Evolutionary conservation across 2,888 invertebrate species (phyloP).

Genomic region (Hirtodrosophila trivittata): DNA sequence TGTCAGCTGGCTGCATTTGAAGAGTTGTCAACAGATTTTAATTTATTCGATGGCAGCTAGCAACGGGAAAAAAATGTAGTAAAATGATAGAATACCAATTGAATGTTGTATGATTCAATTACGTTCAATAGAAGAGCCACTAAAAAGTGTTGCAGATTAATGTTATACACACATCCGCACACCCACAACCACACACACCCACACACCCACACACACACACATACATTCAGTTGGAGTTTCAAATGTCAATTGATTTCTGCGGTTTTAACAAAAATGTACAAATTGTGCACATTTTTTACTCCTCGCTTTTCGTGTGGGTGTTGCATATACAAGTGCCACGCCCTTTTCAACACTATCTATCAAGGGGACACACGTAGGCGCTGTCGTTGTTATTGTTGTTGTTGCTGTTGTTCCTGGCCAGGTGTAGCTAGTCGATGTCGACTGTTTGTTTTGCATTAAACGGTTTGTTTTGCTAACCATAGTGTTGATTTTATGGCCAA

Average conservation of each 20-base stretch:
- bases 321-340: conserved; percentile 52
- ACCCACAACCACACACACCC: conserved; percentile 8
- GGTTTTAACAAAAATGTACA: conserved; percentile 79
- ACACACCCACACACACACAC: conserved; percentile 12
- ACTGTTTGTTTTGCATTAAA: conserved; percentile 72
- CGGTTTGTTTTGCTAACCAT: conserved; percentile 79
- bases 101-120: conserved; percentile 70
- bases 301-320: conserved; percentile 17
- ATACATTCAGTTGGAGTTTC: conserved; percentile 45
- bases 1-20: conserved; percentile 46
- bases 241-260: conserved; percentile 82
- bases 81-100: conserved; percentile 9
- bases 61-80: conserved; percentile 8
- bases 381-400: conserved; percentile 18
- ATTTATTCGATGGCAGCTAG: conserved; percentile 1
- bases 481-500: conserved; percentile 75
- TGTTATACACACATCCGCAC: conserved; percentile 20
- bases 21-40: conserved; percentile 43
- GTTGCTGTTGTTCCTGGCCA: conserved; percentile 42
- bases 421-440: conserved; percentile 63
- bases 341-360: conserved; percentile 70
- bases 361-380: conserved; percentile 18
- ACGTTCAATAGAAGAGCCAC: conserved; percentile 63
- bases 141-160: conserved; percentile 59
- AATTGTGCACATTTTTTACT: conserved; percentile 53